These are phyloP conservation scores for Julus scandinavius DNA, from an alignment of 2,888 invertebrate species.

Conservation along the genomic window DNA sequence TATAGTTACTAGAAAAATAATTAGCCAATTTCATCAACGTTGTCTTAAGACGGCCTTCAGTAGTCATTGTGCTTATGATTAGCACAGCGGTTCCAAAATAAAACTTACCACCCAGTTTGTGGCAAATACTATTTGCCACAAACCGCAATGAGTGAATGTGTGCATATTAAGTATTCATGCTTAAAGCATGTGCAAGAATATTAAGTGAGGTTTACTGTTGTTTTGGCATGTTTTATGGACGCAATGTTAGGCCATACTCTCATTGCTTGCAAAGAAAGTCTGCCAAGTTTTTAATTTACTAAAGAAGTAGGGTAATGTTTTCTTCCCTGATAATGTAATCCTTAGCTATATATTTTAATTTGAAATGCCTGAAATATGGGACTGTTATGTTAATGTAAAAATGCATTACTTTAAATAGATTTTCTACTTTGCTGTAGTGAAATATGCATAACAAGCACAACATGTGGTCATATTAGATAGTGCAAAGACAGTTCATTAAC, in stretches of 20 bases:
- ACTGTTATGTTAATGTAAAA: neutral
- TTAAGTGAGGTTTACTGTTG: neutral
- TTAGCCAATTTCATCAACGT: neutral
- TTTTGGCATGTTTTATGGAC: neutral
- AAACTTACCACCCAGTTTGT: neutral
- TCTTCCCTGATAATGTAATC: neutral
- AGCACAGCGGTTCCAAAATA: neutral
- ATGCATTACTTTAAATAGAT: neutral
- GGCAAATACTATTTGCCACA: neutral
- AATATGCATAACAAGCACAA: neutral
- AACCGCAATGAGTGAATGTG: neutral
- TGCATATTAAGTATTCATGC: neutral
- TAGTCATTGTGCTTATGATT: neutral
- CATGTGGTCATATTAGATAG: neutral
- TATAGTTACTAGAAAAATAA: neutral
- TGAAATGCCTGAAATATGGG: neutral
- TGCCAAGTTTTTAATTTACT: neutral
- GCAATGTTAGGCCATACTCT: neutral
- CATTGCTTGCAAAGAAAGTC: constrained; percentile 2
- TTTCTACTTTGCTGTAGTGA: neutral
- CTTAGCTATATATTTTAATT: neutral
- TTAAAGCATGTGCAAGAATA: neutral
- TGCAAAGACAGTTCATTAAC: neutral
- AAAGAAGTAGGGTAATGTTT: neutral
- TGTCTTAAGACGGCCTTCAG: neutral